Conservation (phyloP, 2,888 invertebrate species). For the Deilephila porcellus region DNA sequence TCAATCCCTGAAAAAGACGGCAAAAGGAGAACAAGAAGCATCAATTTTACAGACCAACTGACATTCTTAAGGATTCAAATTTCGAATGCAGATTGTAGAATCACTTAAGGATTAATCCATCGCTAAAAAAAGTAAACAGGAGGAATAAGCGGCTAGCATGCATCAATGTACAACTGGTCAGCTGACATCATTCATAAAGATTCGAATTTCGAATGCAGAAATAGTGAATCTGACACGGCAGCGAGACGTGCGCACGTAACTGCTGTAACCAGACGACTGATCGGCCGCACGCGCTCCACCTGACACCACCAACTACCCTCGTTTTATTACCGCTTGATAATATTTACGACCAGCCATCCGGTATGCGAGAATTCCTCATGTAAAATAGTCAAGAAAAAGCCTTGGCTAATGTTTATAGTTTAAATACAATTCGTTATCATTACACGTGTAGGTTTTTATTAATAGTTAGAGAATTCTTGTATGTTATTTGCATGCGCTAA, state of each 20-base stretch:
- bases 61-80: too few relatives aligned
- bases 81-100: too few relatives aligned
- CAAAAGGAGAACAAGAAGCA: too few relatives aligned
- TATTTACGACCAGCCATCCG: slow-evolving; percentile 61
- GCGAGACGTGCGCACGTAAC: slow-evolving; percentile 46
- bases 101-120: too few relatives aligned
- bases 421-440: slow-evolving; percentile 33
- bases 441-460: slow-evolving; percentile 24
- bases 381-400: slow-evolving; percentile 44
- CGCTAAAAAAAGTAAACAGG: not conserved
- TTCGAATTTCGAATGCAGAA: slow-evolving; percentile 30
- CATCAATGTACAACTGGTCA: slow-evolving; percentile 1
- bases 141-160: not conserved
- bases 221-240: not conserved
- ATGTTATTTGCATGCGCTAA: not conserved
- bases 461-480: not conserved
- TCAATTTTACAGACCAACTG: too few relatives aligned
- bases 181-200: slow-evolving; percentile 24
- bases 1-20: too few relatives aligned
- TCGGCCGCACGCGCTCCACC: slow-evolving; percentile 65
- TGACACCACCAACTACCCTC: slow-evolving; percentile 67
- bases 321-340: slow-evolving; percentile 58
- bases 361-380: slow-evolving; percentile 53
- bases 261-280: slow-evolving; percentile 52
- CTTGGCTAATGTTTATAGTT: slow-evolving; percentile 38